Evolutionary conservation across 2,888 invertebrate species (phyloP).

Genomic region (Dolichomitus sp.): DNA sequence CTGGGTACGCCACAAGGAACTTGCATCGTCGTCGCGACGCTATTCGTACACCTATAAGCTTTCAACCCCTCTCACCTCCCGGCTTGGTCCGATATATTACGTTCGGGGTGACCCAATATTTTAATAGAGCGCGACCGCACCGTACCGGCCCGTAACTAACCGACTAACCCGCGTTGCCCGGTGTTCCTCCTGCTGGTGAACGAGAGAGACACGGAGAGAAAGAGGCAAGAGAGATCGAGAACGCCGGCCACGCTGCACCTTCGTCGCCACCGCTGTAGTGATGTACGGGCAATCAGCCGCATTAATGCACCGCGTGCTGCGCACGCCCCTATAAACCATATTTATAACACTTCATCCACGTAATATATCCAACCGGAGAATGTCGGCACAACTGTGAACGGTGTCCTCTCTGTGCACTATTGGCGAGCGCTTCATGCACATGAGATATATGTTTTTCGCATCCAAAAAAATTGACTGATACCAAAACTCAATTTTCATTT

Average conservation of each 20-base stretch:
- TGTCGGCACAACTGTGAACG: constrained; percentile 28
- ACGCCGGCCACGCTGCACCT: constrained; percentile 19
- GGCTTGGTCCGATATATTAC: constrained; percentile 71
- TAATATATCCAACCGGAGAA: constrained; percentile 60
- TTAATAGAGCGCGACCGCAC: constrained; percentile 81
- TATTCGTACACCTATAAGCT: constrained; percentile 11
- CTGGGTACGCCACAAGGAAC: not conserved
- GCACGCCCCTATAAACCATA: constrained; percentile 80
- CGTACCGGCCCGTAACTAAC: constrained; percentile 78
- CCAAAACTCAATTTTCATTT: not conserved
- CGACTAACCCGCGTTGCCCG: constrained; percentile 72
- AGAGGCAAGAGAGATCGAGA: constrained; percentile 52
- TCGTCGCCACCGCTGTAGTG: constrained; percentile 72
- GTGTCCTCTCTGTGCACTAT: constrained; percentile 16
- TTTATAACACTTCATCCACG: constrained; percentile 81
- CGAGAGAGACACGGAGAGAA: constrained; percentile 61
- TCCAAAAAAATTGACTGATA: not conserved
- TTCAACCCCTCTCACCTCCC: constrained; percentile 11
- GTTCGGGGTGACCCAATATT: constrained; percentile 81
- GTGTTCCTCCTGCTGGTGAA: constrained; percentile 45
- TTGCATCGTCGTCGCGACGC: constrained; percentile 6
- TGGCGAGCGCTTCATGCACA: not conserved
- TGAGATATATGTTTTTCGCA: not conserved
- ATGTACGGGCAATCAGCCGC: constrained; percentile 85
- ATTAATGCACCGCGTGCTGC: constrained; percentile 83